Percentiles rank a stretch among this genome's conserved stretches.
Evolutionary conservation across 2,888 invertebrate genomes (phyloP).

Genomic region (Stenodera caucasica): DNA sequence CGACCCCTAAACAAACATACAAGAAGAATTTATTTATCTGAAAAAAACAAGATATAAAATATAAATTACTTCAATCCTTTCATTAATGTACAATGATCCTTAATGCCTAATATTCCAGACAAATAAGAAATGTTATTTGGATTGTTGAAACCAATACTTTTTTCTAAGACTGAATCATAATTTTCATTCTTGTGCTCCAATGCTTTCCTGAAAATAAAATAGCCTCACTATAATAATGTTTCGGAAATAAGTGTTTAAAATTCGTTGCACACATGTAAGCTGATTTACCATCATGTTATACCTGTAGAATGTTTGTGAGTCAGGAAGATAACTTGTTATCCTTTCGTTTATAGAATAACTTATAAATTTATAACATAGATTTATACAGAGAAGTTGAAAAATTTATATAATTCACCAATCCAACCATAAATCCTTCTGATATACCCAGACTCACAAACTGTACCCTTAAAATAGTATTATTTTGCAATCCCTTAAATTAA

Average conservation of each 20-base stretch:
- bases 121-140: constrained; percentile 85
- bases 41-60: constrained; percentile 4
- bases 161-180: constrained; percentile 80
- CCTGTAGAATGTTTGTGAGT: constrained; percentile 29
- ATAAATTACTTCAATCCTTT: constrained; percentile 66
- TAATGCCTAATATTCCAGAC: constrained; percentile 73
- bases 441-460: constrained; percentile 31
- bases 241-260: constrained; percentile 14
- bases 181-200: constrained; percentile 77
- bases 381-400: not conserved
- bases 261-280: constrained; percentile 10
- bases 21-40: not conserved
- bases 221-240: not conserved
- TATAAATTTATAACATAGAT: not conserved
- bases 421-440: not conserved
- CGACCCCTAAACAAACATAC: constrained; percentile 61
- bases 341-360: constrained; percentile 9
- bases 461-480: constrained; percentile 29
- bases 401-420: not conserved
- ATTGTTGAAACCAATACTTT: constrained; percentile 85
- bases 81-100: constrained; percentile 72
- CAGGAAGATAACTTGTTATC: constrained; percentile 11
- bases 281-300: constrained; percentile 21
- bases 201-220: constrained; percentile 66
- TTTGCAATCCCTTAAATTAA: constrained; percentile 35